A percentile compares a stretch with the other conserved stretches of the same genome.
These are phyloP conservation scores for Odiellus spinosus DNA, from an alignment of 2,888 invertebrate genomes.

Conservation along the genomic window DNA sequence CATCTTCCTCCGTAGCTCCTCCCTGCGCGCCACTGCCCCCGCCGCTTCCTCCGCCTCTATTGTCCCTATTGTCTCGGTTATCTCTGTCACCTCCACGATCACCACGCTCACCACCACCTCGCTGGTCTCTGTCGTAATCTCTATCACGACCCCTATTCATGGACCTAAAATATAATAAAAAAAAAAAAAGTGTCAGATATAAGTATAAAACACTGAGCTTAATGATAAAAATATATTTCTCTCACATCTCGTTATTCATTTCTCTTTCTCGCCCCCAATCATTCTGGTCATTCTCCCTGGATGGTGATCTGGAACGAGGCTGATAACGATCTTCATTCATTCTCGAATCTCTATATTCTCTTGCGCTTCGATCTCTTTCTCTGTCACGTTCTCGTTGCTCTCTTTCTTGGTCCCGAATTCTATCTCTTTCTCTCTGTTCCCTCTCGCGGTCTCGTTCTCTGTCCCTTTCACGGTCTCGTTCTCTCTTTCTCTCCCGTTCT, in stretches of 20 bases:
- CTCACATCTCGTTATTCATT: no score
- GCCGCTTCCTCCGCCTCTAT: no score
- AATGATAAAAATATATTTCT: no score
- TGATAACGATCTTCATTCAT: conserved; percentile 34
- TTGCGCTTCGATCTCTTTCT: neutral
- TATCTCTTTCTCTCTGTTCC: conserved; percentile 32
- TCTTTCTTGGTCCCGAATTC: conserved; percentile 33
- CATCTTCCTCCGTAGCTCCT: conserved; percentile 33
- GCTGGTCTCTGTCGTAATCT: no score
- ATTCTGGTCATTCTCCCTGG: conserved; percentile 23
- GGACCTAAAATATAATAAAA: no score
- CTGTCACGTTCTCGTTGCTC: conserved; percentile 27
- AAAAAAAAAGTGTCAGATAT: no score
- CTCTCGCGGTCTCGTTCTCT: conserved; percentile 33
- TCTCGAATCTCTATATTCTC: conserved; percentile 5
- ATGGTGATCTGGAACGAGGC: conserved; percentile 26
- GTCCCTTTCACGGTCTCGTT: conserved; percentile 26
- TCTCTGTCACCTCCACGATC: no score
- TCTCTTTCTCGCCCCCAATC: conserved; percentile 22
- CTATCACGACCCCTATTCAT: no score
- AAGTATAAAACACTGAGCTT: no score
- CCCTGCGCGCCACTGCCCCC: conserved; percentile 12
- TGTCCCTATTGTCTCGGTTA: no score
- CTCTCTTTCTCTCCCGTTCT: neutral
- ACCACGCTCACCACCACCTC: no score